Conservation (phyloP, 2,797 vertebrate species). For the Brotula barbata region DNA sequence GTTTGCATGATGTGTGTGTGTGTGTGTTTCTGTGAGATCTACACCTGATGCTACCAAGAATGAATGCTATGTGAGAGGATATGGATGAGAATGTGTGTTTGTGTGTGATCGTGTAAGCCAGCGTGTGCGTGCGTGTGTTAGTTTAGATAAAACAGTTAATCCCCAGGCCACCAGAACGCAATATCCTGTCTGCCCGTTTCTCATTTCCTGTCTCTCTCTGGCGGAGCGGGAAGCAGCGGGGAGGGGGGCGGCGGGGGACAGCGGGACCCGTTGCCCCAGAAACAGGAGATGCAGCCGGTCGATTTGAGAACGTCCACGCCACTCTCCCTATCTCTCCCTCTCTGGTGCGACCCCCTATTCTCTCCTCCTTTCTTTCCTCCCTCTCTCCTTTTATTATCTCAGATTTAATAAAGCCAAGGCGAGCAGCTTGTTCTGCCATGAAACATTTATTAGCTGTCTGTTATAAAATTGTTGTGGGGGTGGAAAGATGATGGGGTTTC, state of each 20-base stretch:
- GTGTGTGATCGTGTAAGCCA: constrained; percentile 43
- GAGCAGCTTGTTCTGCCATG: constrained; percentile 90
- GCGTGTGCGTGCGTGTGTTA: constrained; percentile 72
- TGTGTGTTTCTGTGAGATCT: constrained; percentile 41
- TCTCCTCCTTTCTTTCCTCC: constrained; percentile 65
- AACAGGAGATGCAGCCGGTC: constrained; percentile 85
- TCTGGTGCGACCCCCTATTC: constrained; percentile 71
- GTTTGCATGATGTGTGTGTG: constrained; percentile 55
- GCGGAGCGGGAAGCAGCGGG: constrained; percentile 75
- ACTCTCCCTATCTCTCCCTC: constrained; percentile 76
- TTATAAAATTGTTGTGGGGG: constrained; percentile 92
- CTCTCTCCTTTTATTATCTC: constrained; percentile 89
- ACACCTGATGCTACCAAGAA: constrained; percentile 75
- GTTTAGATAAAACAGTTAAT: constrained; percentile 89
- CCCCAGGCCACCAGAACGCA: constrained; percentile 90
- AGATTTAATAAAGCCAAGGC: constrained; percentile 92
- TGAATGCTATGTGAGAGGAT: constrained; percentile 68
- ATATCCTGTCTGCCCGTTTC: constrained; percentile 93
- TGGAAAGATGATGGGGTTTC: constrained; percentile 83
- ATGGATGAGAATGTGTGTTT: constrained; percentile 57
- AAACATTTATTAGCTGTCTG: constrained; percentile 96
- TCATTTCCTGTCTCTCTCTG: constrained; percentile 91
- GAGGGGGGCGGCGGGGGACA: constrained; percentile 74
- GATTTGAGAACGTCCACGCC: constrained; percentile 81
- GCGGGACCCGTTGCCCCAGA: constrained; percentile 84